These are phyloP conservation scores for Syndactyla subalaris DNA, from an alignment of 2,797 vertebrate genomes.

Conservation along the genomic window DNA sequence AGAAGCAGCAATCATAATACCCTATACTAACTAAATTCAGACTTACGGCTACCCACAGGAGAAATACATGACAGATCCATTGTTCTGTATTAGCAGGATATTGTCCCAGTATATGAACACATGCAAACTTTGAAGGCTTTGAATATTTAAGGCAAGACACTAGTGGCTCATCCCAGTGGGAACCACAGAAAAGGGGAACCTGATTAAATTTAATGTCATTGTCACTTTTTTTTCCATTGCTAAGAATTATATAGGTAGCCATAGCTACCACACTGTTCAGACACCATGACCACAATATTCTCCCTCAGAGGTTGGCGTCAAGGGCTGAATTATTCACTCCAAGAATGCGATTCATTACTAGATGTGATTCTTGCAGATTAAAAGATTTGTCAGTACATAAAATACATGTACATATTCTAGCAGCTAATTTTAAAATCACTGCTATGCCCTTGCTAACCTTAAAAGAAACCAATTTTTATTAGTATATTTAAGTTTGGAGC, in stretches of 20 bases:
- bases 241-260: conserved; percentile 97
- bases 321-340: conserved; percentile 80
- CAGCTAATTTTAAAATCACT: not conserved
- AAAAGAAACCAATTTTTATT: not conserved
- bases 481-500: not conserved
- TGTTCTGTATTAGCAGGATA: conserved; percentile 83
- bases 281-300: conserved; percentile 93
- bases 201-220: conserved; percentile 99
- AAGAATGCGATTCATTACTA: conserved; percentile 82
- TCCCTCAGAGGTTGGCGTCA: conserved; percentile 83
- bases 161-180: conserved; percentile 88
- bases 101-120: conserved; percentile 81
- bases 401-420: conserved; percentile 48
- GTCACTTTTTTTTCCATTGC: conserved; percentile 89
- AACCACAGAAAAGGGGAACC: conserved; percentile 93
- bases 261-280: conserved; percentile 91
- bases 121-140: conserved; percentile 83
- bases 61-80: conserved; percentile 84
- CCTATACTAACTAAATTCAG: conserved; percentile 73
- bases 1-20: conserved; percentile 72
- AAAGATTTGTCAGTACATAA: conserved; percentile 75
- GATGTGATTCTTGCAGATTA: conserved; percentile 74
- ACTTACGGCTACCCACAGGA: conserved; percentile 76
- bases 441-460: not conserved
- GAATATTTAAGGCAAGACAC: conserved; percentile 86